Evolutionary conservation across 2,113 vertebrate genomes (phyloP).

Genomic region (Spizaetus ornatus): DNA sequence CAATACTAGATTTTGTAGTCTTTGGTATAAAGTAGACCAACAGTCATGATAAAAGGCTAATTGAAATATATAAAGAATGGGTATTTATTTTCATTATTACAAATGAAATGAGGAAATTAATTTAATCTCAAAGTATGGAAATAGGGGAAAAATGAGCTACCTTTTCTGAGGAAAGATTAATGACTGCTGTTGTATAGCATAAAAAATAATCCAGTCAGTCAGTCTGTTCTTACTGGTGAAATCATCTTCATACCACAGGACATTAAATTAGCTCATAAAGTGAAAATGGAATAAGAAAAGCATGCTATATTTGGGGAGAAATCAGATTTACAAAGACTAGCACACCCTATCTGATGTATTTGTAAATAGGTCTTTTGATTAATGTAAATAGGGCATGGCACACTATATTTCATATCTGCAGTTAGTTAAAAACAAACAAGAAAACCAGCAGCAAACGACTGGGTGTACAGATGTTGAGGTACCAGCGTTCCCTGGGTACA

Average conservation of each 20-base stretch:
- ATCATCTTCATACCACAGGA: background rate
- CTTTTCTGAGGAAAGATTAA: background rate
- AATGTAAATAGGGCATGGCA: background rate
- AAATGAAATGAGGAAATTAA: background rate
- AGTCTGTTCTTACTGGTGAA: background rate
- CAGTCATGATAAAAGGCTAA: background rate
- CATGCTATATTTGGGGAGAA: background rate
- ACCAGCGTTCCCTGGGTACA: background rate
- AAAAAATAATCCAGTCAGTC: background rate
- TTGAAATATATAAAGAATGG: background rate
- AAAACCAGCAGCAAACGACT: accelerated
- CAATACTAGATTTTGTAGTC: background rate
- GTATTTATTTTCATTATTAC: background rate
- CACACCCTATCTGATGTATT: background rate
- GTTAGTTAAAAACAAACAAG: background rate
- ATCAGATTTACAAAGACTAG: background rate
- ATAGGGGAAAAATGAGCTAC: background rate
- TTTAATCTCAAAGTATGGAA: background rate
- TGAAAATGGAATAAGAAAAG: background rate
- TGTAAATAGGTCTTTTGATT: background rate
- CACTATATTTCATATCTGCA: background rate
- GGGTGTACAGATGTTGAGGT: background rate
- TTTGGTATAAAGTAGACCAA: background rate
- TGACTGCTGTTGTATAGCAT: background rate
- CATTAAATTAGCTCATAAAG: background rate